A percentile compares a stretch with the other conserved stretches of the same genome.
These are phyloP conservation scores for Trichopria drosophilae DNA, from an alignment of 2,888 invertebrate genomes.

Conservation along the genomic window DNA sequence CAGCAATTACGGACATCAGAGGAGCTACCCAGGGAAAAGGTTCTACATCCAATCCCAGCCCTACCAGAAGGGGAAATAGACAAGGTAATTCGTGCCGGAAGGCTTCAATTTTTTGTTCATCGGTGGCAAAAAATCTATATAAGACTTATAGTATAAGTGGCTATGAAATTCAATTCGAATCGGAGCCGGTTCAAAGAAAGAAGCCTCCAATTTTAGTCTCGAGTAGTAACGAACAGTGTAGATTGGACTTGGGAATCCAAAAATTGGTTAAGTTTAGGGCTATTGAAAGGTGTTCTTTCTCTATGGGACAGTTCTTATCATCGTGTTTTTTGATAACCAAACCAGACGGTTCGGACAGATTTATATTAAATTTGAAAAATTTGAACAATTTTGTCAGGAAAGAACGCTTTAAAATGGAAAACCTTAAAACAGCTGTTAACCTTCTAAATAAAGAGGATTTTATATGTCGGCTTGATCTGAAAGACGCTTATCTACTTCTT, in stretches of 20 bases:
- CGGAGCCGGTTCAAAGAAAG: not conserved
- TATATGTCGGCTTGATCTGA: slow-evolving; percentile 30
- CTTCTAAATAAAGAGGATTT: slow-evolving; percentile 21
- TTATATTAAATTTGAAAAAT: slow-evolving; percentile 28
- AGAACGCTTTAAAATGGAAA: slow-evolving; percentile 28
- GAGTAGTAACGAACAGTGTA: not conserved
- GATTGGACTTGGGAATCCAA: not conserved
- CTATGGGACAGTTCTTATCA: slow-evolving; percentile 17
- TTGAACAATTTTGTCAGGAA: slow-evolving; percentile 26
- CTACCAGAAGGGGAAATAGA: too few relatives aligned
- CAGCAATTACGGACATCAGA: too few relatives aligned
- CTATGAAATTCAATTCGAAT: not conserved
- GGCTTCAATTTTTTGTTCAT: too few relatives aligned
- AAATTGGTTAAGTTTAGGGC: slow-evolving; percentile 9
- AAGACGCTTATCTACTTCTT: slow-evolving; percentile 32
- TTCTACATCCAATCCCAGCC: too few relatives aligned
- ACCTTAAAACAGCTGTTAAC: slow-evolving; percentile 21
- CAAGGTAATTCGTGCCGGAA: too few relatives aligned
- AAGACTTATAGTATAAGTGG: not conserved
- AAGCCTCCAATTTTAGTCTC: not conserved
- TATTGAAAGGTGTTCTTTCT: slow-evolving; percentile 6
- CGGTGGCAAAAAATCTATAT: not conserved
- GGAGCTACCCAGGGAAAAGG: too few relatives aligned
- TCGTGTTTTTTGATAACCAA: slow-evolving; percentile 26
- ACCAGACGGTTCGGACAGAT: slow-evolving; percentile 18